phyloP scores from a whole-genome alignment of 1,140 invertebrate genomes.

The Belonocnema kinseyi region DNA sequence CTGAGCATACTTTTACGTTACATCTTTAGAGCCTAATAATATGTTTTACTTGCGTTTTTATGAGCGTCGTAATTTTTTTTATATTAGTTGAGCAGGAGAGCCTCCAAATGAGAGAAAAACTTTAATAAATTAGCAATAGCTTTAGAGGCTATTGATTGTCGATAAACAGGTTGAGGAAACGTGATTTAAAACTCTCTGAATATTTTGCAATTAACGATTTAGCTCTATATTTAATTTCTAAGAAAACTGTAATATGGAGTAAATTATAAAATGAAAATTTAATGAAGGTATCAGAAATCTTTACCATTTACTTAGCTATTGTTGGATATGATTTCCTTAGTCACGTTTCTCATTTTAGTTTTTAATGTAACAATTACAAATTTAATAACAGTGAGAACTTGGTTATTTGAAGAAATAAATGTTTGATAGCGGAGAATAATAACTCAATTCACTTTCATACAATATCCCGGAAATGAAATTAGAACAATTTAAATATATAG shows the following conservation, averaged over 20 bases:
- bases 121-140: no score
- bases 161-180: no score
- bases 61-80: not conserved
- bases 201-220: no score
- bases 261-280: no score
- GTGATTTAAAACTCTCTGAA: no score
- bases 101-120: no score
- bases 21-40: not conserved
- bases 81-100: not conserved
- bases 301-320: not conserved
- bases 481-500: not conserved
- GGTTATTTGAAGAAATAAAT: not conserved
- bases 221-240: no score
- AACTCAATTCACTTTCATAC: conserved; percentile 5
- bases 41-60: not conserved
- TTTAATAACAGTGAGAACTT: conserved; percentile 25
- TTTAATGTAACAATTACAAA: conserved; percentile 20
- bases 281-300: no score
- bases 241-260: no score
- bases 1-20: not conserved
- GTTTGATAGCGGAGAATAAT: conserved; percentile 13
- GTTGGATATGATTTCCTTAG: conserved; percentile 12
- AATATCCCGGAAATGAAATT: not conserved
- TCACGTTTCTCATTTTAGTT: conserved; percentile 26
- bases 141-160: no score